These are phyloP conservation scores for Xiphydria camelus DNA, from an alignment of 2,888 invertebrate genomes.

Conservation along the genomic window DNA sequence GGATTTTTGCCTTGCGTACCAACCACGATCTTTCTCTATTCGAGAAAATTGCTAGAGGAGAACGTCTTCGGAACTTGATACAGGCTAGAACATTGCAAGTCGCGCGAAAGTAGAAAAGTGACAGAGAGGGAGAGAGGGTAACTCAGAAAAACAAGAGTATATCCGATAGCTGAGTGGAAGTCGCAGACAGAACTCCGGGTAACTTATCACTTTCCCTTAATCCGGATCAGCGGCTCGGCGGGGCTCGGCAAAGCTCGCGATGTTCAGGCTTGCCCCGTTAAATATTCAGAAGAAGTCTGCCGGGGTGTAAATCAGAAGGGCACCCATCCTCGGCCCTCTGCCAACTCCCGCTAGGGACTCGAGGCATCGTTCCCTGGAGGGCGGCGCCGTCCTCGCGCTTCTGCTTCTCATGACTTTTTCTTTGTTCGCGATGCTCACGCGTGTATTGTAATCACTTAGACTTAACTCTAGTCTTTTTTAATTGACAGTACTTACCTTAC, in stretches of 20 bases:
- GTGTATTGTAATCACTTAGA: too few species aligned
- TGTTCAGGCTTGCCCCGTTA: constrained; percentile 41
- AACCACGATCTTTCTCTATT: too few species aligned
- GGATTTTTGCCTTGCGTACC: too few species aligned
- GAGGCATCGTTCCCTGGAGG: constrained; percentile 32
- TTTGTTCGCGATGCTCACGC: too few species aligned
- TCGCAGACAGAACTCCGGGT: constrained; percentile 21
- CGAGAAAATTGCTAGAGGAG: too few species aligned
- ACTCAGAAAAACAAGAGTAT: constrained; percentile 14
- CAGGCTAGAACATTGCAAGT: too few species aligned
- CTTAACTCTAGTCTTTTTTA: too few species aligned
- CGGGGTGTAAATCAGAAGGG: constrained; percentile 39
- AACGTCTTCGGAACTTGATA: too few species aligned
- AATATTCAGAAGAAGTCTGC: constrained; percentile 46
- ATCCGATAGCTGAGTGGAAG: constrained; percentile 15
- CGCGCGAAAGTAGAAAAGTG: neutral
- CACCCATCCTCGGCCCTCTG: constrained; percentile 24
- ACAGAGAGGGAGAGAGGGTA: neutral
- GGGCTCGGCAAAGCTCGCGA: constrained; percentile 30
- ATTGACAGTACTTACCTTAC: too few species aligned
- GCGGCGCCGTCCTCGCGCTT: too few species aligned
- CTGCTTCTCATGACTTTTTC: too few species aligned
- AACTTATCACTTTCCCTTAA: constrained; percentile 49
- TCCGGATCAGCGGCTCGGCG: constrained; percentile 40
- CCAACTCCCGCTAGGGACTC: constrained; percentile 19